These are phyloP conservation scores for Pseudococcus jackbeardsleyi DNA, from an alignment of 2,888 invertebrate genomes.

Conservation along the genomic window DNA sequence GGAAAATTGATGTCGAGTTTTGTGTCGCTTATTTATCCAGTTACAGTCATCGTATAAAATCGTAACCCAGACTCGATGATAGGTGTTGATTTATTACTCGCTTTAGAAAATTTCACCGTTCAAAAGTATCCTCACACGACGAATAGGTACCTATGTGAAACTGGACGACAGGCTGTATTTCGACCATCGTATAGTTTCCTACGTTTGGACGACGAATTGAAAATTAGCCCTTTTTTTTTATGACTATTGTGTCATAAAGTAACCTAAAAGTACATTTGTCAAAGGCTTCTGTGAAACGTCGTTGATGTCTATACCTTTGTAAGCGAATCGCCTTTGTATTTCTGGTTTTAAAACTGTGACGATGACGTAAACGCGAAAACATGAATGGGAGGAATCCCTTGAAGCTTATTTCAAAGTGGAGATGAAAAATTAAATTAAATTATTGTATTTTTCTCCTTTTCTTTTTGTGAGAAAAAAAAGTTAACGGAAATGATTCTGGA, in stretches of 20 bases:
- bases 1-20: conserved; percentile 33
- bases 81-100: conserved; percentile 42
- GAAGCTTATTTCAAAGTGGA: background rate
- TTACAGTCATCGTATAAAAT: conserved; percentile 43
- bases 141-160: background rate
- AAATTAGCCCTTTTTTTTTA: conserved; percentile 15
- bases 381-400: background rate
- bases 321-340: background rate
- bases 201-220: background rate
- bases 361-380: background rate
- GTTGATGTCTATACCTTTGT: background rate
- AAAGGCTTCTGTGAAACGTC: background rate
- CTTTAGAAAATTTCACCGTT: background rate
- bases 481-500: background rate
- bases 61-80: conserved; percentile 24
- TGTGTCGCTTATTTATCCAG: conserved; percentile 37
- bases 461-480: background rate
- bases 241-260: conserved; percentile 12
- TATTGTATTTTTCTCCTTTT: background rate
- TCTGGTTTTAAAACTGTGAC: background rate
- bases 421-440: background rate
- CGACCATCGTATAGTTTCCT: background rate
- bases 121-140: background rate
- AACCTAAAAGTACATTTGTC: conserved; percentile 12
- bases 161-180: background rate